These are phyloP conservation scores for Brenthis ino DNA, from an alignment of 2,888 invertebrate species.

Conservation along the genomic window DNA sequence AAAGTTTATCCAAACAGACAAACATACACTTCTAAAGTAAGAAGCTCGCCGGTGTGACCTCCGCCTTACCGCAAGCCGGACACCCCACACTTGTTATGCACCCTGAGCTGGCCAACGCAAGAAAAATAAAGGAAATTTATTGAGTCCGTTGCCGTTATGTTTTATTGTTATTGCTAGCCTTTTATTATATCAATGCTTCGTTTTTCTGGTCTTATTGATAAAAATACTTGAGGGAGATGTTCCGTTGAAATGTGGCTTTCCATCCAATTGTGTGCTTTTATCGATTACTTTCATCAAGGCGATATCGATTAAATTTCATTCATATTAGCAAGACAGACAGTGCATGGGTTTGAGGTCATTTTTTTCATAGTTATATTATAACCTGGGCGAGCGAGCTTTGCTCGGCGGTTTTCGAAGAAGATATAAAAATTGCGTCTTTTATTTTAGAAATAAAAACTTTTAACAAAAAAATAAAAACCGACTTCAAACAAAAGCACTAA, in stretches of 20 bases:
- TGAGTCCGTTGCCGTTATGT: slow-evolving; percentile 62
- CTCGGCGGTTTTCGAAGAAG: no score
- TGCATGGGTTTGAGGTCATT: no score
- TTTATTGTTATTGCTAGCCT: slow-evolving; percentile 72
- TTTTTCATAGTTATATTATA: no score
- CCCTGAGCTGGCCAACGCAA: slow-evolving; percentile 56
- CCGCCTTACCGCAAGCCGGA: not conserved
- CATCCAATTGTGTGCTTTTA: not conserved
- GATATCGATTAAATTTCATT: not conserved
- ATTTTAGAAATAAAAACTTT: no score
- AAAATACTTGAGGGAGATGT: slow-evolving; percentile 45
- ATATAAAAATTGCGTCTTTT: no score
- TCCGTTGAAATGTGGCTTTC: slow-evolving; percentile 10
- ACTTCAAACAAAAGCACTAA: no score
- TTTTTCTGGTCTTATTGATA: slow-evolving; percentile 58
- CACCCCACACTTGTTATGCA: slow-evolving; percentile 56
- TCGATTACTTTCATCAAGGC: not conserved
- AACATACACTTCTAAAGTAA: no score
- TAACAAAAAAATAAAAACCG: no score
- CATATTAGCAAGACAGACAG: no score
- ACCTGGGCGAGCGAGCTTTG: no score
- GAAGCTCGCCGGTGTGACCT: slow-evolving; percentile 4
- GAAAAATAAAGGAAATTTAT: slow-evolving; percentile 66
- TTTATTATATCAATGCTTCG: slow-evolving; percentile 62
- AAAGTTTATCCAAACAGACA: not conserved